phyloP scores from a whole-genome alignment of 2,113 vertebrate genomes.

The Ovis canadensis region DNA sequence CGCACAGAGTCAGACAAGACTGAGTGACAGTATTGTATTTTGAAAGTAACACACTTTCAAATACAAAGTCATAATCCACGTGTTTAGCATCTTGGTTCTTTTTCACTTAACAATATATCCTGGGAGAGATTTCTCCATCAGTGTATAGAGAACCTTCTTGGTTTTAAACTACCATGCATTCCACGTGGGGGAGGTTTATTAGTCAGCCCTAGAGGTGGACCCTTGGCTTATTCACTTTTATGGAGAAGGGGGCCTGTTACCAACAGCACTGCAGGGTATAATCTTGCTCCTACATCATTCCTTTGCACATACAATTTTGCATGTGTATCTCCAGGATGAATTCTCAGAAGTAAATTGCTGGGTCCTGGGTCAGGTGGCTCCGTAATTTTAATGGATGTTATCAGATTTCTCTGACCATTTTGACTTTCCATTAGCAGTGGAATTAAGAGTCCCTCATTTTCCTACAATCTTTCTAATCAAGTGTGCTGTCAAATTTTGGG shows the following conservation, averaged over 20 bases:
- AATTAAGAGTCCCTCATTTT: too few relatives aligned
- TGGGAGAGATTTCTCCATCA: not conserved
- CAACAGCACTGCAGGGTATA: accelerated
- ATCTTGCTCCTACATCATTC: too few relatives aligned
- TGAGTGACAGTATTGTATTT: not conserved
- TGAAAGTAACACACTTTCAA: not conserved
- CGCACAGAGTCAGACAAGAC: not conserved
- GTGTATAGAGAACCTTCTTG: not conserved
- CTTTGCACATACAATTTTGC: accelerated
- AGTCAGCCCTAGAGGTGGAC: not conserved
- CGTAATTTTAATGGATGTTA: not conserved
- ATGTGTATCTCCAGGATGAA: not conserved
- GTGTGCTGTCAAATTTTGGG: not conserved
- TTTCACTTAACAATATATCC: not conserved
- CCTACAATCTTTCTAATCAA: not conserved
- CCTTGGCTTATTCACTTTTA: not conserved
- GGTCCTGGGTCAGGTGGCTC: not conserved
- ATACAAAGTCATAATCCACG: not conserved
- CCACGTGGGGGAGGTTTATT: not conserved
- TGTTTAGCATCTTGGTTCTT: not conserved
- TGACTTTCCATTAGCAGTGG: not conserved
- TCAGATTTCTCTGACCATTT: not conserved
- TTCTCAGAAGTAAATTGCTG: not conserved
- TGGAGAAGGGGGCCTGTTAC: not conserved
- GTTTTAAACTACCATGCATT: not conserved